Base-by-base conservation (phyloP, 2,113 vertebrate genomes). In the Daphoenositta chrysoptera region DNA sequence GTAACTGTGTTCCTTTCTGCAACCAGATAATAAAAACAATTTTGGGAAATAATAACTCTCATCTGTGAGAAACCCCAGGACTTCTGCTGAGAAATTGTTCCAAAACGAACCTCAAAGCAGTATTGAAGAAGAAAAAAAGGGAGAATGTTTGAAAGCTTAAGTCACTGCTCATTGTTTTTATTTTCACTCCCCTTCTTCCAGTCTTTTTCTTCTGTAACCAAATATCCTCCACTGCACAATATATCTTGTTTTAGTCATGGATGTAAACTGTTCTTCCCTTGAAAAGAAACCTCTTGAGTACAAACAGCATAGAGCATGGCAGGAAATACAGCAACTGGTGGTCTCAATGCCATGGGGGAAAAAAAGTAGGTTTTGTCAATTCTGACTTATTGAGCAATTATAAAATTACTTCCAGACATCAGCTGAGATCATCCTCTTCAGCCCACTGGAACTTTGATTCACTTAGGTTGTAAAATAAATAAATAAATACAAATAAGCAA, bases 391-490 rank as follows among this genome's bases (percentile, higher is more conserved):
- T 75, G 47, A 75, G n/a, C 42, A 95, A 90, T 90, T 92, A 69
- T 19, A 97, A 97, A 96, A 82, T 89, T 85, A 87, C 73, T 97
- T 96, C 64, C 95, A 88, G 81, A 95, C 82, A 66, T 92, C 81
- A 84, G 84, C 81, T 95, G 94, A 95, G 47, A 70, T 95, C 76
- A 95, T 93, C 50, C 40, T 82, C 57, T 76, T 84, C 69, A 97
- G 81, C 30, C 68, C n/a, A 40, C 58, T 89, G 72, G 71, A 91
- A 81, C 47, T 85, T 81, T 73, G 77, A 96, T 81, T 96, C 48
- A 22, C 53, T 66, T 73, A 94, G 5, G 10, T 39, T 90, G 47
- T 89, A 83, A 90, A 96, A 91, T 51, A 90, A 93, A 94, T 65
- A 69, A 79, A 90, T 79, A 80, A 83, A 82, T 60, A 73, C 53